A percentile compares a stretch with the other conserved stretches of the same genome.
phyloP scores from a whole-genome alignment of 2,113 vertebrate species.

The Urocynchramus pylzowi region DNA sequence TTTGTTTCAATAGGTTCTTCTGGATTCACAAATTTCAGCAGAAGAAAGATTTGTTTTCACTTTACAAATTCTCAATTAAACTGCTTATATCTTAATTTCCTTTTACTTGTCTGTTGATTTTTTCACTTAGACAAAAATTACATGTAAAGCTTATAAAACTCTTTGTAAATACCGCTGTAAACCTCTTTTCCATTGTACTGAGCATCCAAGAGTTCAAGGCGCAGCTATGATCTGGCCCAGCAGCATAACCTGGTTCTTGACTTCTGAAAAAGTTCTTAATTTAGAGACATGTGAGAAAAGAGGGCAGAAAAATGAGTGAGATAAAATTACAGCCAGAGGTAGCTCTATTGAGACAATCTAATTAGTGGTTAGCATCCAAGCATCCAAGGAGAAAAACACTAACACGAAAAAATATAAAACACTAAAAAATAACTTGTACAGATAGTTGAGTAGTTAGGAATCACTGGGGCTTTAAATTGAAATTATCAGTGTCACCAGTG shows the following conservation, averaged over 20 bases:
- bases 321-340: not conserved
- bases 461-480: not conserved
- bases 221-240: not conserved
- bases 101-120: not conserved
- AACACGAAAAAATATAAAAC: not conserved
- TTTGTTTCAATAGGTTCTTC: not conserved
- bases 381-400: not conserved
- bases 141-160: rapidly evolving
- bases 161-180: not conserved
- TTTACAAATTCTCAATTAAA: not conserved
- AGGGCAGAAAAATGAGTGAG: not conserved
- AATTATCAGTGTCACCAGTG: not conserved
- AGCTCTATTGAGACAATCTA: not conserved
- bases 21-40: not conserved
- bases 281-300: not conserved
- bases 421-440: not conserved
- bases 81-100: not conserved
- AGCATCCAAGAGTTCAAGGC: not conserved
- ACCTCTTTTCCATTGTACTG: not conserved
- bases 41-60: not conserved
- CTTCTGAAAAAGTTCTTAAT: not conserved
- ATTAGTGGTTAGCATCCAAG: not conserved
- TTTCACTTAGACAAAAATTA: not conserved
- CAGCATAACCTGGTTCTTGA: not conserved
- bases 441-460: not conserved